Evolutionary conservation across 2,888 invertebrate genomes (phyloP).

Genomic region (Synergus gifuensis): DNA sequence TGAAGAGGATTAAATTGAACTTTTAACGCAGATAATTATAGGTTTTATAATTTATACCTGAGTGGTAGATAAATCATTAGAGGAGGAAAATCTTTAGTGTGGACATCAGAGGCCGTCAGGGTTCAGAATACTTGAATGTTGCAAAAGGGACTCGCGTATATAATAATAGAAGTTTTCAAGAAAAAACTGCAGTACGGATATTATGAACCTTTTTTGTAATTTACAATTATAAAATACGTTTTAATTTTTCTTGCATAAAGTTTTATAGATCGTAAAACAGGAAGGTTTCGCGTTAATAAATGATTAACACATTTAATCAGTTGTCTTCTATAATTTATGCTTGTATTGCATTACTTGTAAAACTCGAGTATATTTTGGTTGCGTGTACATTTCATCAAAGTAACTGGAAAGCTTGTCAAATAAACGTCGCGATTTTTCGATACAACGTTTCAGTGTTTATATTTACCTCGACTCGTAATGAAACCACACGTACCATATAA

Average conservation of each 20-base stretch:
- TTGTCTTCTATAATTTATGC: neutral
- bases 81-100: constrained; percentile 12
- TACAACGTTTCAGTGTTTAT: neutral
- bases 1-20: constrained; percentile 39
- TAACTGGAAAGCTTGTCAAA: constrained; percentile 3
- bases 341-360: neutral
- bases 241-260: too few species aligned
- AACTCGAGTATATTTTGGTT: neutral
- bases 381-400: neutral
- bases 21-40: constrained; percentile 39
- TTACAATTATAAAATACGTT: too few species aligned
- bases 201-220: neutral
- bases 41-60: constrained; percentile 34
- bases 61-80: constrained; percentile 37
- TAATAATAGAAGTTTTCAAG: constrained; percentile 1
- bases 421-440: constrained; percentile 7
- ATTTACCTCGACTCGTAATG: neutral
- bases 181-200: neutral
- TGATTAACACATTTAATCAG: neutral
- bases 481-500: neutral
- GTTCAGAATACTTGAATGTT: constrained; percentile 22
- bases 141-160: constrained; percentile 12
- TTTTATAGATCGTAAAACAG: too few species aligned
- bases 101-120: constrained; percentile 21
- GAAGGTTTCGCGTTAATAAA: neutral